These are phyloP conservation scores for Hydrolagus colliei DNA, from an alignment of 2,797 vertebrate genomes.

Conservation along the genomic window DNA sequence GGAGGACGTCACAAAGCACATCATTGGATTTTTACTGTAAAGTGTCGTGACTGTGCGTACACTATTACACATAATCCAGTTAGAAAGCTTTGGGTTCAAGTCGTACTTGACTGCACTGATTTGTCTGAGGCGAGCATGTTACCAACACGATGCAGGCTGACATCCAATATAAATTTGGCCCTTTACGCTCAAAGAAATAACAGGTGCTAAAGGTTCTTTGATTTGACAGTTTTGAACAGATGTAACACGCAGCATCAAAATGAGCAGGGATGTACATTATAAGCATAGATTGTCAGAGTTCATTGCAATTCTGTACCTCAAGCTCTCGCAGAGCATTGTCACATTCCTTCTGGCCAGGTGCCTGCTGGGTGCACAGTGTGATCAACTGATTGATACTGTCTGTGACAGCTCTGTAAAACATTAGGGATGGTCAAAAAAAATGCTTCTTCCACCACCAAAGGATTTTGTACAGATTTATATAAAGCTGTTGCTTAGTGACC, in stretches of 20 bases:
- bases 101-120: no score
- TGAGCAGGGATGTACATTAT: background rate
- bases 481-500: no score
- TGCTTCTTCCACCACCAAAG: no score
- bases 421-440: slow-evolving; percentile 32
- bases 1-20: no score
- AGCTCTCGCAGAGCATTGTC: slow-evolving; percentile 92
- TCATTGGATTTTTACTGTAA: no score
- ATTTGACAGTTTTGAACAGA: background rate
- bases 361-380: slow-evolving; percentile 91
- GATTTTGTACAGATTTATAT: no score
- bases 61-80: no score
- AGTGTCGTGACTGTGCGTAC: no score
- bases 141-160: background rate
- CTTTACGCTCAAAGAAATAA: background rate
- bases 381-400: slow-evolving; percentile 98
- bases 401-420: slow-evolving; percentile 82
- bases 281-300: background rate
- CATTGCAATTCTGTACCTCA: slow-evolving; percentile 64
- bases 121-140: no score
- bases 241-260: background rate
- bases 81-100: no score
- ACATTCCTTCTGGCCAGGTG: slow-evolving; percentile 94
- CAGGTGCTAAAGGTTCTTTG: no score
- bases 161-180: background rate